Evolutionary conservation across 2,888 invertebrate genomes (phyloP).

Genomic region (Watsonalla binaria): DNA sequence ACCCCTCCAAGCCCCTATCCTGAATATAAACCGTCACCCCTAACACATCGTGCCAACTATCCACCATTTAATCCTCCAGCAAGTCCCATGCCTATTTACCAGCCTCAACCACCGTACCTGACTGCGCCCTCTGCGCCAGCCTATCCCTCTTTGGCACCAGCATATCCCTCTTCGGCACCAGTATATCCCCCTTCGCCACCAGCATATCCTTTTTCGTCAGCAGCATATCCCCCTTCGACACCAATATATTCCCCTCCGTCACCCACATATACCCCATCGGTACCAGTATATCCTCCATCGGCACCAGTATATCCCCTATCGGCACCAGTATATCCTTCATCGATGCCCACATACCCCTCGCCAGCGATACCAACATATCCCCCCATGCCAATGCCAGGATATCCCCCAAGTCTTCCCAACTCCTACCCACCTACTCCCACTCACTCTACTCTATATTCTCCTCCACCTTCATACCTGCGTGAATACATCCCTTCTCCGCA

Average conservation of each 20-base stretch:
- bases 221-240: conserved; percentile 7
- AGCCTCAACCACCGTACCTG: conserved; percentile 4
- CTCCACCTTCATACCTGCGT: conserved; percentile 3
- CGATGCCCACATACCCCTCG: neutral
- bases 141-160: conserved; percentile 6
- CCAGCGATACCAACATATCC: conserved; percentile 7
- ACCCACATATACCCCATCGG: neutral
- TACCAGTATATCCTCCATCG: conserved; percentile 8
- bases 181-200: conserved; percentile 11
- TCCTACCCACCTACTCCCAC: conserved; percentile 18
- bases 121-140: conserved; percentile 8
- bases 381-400: conserved; percentile 1
- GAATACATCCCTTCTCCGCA: conserved; percentile 5
- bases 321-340: neutral
- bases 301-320: conserved; percentile 5
- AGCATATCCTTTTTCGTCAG: neutral
- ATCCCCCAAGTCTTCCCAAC: conserved; percentile 2
- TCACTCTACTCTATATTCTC: conserved; percentile 6
- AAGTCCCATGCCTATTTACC: neutral
- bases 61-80: conserved; percentile 2
- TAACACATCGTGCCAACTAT: conserved; percentile 9
- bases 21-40: conserved; percentile 4
- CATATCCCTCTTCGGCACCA: conserved; percentile 13
- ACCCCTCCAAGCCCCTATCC: neutral
- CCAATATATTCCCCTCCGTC: conserved; percentile 3